Evolutionary conservation across 2,113 vertebrate genomes (phyloP).

Genomic region (Crypturellus undulatus): DNA sequence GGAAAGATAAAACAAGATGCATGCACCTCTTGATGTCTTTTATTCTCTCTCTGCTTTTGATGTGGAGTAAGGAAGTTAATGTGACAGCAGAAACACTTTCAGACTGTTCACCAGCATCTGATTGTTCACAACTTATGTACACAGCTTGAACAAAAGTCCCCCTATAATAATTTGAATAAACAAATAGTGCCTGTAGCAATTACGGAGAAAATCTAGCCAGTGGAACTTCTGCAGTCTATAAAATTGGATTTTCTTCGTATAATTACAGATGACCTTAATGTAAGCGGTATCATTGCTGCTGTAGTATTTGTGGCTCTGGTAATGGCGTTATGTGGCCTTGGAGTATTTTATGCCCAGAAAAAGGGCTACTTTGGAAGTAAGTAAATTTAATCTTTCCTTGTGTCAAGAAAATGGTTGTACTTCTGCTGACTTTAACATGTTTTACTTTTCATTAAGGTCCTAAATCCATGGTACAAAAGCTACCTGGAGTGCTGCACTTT

Average conservation of each 20-base stretch:
- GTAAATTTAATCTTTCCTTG: conserved; percentile 48
- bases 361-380: conserved; percentile 90
- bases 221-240: not conserved
- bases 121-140: not conserved
- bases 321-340: conserved; percentile 85
- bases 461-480: not conserved
- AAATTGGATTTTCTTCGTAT: not conserved
- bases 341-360: conserved; percentile 87
- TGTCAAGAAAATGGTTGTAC: not conserved
- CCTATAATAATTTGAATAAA: not conserved
- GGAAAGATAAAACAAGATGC: not conserved
- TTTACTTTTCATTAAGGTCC: not conserved
- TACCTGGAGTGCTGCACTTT: not conserved
- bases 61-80: not conserved
- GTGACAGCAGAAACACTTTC: not conserved
- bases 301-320: conserved; percentile 81
- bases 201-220: not conserved
- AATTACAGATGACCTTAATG: conserved; percentile 87
- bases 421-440: not conserved
- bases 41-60: not conserved
- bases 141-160: not conserved
- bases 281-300: conserved; percentile 82
- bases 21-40: not conserved
- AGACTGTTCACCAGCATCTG: not conserved
- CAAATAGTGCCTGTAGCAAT: not conserved